Percentiles rank a stretch among this genome's conserved stretches.
Evolutionary conservation across 1,140 invertebrate species (phyloP).

Genomic region (Orchestia grillus): DNA sequence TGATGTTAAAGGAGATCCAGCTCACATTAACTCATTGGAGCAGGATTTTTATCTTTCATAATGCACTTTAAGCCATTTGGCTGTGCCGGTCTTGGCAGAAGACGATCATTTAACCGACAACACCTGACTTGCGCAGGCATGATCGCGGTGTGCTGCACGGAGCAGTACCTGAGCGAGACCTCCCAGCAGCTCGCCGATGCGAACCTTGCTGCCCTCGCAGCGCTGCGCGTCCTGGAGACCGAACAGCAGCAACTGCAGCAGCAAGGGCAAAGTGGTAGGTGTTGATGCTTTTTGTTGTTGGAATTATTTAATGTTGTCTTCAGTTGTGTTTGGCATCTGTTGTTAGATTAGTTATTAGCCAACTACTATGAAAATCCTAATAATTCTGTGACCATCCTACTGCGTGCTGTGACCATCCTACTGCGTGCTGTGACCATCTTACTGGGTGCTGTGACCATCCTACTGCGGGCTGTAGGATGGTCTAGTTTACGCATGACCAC

Average conservation of each 20-base stretch:
- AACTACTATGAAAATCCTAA: too few relatives aligned
- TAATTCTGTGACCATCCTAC: too few relatives aligned
- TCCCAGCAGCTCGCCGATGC: conserved; percentile 78
- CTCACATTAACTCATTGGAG: background rate
- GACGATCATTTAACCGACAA: background rate
- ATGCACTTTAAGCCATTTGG: background rate
- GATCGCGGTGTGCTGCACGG: conserved; percentile 77
- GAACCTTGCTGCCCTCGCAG: conserved; percentile 77
- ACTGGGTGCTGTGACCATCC: too few relatives aligned
- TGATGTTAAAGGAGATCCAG: background rate
- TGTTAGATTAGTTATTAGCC: too few relatives aligned
- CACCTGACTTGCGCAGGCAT: conserved; percentile 73
- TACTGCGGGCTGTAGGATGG: too few relatives aligned
- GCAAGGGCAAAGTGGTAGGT: background rate
- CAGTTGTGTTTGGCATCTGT: too few relatives aligned
- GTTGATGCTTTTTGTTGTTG: background rate
- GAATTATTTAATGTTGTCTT: too few relatives aligned
- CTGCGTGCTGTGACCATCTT: too few relatives aligned
- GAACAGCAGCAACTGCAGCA: conserved; percentile 27
- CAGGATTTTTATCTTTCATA: background rate
- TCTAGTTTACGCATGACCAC: background rate
- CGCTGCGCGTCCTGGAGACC: conserved; percentile 73
- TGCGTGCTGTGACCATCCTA: too few relatives aligned
- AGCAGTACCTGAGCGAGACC: conserved; percentile 78
- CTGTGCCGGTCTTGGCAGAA: background rate